Evolutionary conservation across 2,797 vertebrate genomes (phyloP), one percentile per base, ranked within the genome.

Genomic region (Harpagifer antarcticus): DNA sequence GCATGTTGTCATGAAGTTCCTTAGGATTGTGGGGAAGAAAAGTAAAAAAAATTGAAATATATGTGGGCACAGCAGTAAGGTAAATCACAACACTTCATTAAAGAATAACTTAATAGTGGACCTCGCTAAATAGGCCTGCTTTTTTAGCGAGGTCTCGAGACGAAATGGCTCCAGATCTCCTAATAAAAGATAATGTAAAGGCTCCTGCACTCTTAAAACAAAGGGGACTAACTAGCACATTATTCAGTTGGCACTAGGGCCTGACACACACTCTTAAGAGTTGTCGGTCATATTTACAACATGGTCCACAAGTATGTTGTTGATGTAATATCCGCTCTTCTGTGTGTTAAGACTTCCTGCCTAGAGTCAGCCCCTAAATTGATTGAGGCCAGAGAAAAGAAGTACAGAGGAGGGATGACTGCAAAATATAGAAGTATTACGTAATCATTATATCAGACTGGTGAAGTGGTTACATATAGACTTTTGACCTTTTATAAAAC

Each of bases 121-220:
- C 17, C 31, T 10, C 17, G 47, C 31, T 19, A 44, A 63, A 47
- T 7, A 47, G 56, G 23, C 1, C 72, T 65, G 84, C 75, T 68
- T 63, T 81, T 23, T 60, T 80, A 72, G 49, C 72, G 75, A 60
- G 57, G 65, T 64, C 62, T 68, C 33, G 68, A 80, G 27, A 61
- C 74, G 82, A 76, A 52, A 50, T 27, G 68, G 68, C 81, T 84
- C 68, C 66, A 76, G 83, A 54, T 83, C 81, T 74, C 77, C 78
- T 80, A 88, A 91, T 91, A 89, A 91, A 89, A 90, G 55, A 69
- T 70, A 78, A 90, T 91, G 90, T 91, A 93, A 71, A 67, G 79
- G 81, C 78, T 79, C 57, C 55, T 52, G 72, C 43, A 33, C 78
- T 76, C 53, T 54, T 84, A 58, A 85, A 89, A 86, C 81, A 86